Percentiles rank a stretch among this genome's conserved stretches.
These are phyloP conservation scores for Drosophila conformis DNA, from an alignment of 2,888 invertebrate genomes.

Conservation along the genomic window DNA sequence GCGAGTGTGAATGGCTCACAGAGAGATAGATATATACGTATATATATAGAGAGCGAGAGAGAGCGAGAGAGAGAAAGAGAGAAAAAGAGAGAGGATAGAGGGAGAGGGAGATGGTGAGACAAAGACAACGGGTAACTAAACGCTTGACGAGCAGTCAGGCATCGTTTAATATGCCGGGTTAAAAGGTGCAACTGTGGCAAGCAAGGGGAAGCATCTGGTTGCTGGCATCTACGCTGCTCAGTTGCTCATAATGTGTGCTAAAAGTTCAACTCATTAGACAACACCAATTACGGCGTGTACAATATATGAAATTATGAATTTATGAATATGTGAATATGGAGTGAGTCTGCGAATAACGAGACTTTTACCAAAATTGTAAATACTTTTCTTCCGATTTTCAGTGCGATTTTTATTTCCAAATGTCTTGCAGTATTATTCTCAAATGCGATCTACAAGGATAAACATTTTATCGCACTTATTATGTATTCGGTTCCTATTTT, in stretches of 20 bases:
- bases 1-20: neutral
- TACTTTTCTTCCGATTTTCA: too few species aligned
- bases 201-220: neutral
- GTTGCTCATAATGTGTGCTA: slow-evolving; percentile 9
- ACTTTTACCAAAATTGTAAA: neutral
- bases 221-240: neutral
- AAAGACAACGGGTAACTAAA: neutral
- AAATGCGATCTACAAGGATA: too few species aligned
- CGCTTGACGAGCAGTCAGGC: slow-evolving; percentile 24
- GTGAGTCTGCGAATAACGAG: neutral
- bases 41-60: neutral
- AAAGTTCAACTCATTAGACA: slow-evolving; percentile 29
- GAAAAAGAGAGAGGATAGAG: neutral
- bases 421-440: too few species aligned
- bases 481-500: fast-evolving
- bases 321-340: neutral
- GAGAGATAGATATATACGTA: neutral
- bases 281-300: neutral
- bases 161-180: slow-evolving; percentile 6
- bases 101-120: too few species aligned
- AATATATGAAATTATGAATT: neutral
- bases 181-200: slow-evolving; percentile 9
- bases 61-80: too few species aligned
- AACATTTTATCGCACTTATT: too few species aligned
- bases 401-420: too few species aligned